Evolutionary conservation across 2,888 invertebrate genomes (phyloP), one percentile per base, ranked within the genome.

Genomic region (Trissonchulus latispiculum): DNA sequence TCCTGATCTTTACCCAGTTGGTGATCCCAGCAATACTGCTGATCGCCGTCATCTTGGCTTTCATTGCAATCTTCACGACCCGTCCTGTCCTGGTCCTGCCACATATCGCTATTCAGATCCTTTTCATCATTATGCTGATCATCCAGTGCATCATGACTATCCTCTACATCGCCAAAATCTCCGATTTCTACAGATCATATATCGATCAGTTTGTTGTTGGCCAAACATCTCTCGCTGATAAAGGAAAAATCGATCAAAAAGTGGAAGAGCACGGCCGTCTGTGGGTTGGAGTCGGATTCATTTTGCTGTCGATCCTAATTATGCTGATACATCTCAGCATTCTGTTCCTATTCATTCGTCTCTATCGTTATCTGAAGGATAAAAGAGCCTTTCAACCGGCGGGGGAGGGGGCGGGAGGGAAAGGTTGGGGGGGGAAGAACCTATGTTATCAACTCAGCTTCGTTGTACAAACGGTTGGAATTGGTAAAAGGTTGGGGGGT

Each of bases 341-440:
- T 36, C 36, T 33, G 8, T 36, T 8, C 28, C 36, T 68, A 3
- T 68, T 68, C 36, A 2, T 32, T 23, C 69, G 36, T 3, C 33
- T 68, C 32, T 36, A 68, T n/a, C 31, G 36, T n/a, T 68, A 68
- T 33, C n/a, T 68, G n/a, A 23, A 8, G 35, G 69, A 68, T 33
- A 68, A 68, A 33, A 33, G 69, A 68, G 69, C 69, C n/a, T 68
- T 68, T 36, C n/a, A n/a, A n/a, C n/a, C n/a, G n/a, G n/a, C n/a
- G n/a, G n/a, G n/a, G n/a, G n/a, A n/a, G n/a, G n/a, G n/a, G n/a
- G n/a, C n/a, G n/a, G n/a, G n/a, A n/a, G n/a, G n/a, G n/a, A n/a
- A n/a, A n/a, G n/a, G n/a, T n/a, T n/a, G n/a, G n/a, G n/a, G n/a
- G n/a, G n/a, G n/a, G n/a, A n/a, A n/a, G n/a, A n/a, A n/a, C n/a